phyloP scores from a whole-genome alignment of 2,888 invertebrate species.

The Pristionchus entomophagus region DNA sequence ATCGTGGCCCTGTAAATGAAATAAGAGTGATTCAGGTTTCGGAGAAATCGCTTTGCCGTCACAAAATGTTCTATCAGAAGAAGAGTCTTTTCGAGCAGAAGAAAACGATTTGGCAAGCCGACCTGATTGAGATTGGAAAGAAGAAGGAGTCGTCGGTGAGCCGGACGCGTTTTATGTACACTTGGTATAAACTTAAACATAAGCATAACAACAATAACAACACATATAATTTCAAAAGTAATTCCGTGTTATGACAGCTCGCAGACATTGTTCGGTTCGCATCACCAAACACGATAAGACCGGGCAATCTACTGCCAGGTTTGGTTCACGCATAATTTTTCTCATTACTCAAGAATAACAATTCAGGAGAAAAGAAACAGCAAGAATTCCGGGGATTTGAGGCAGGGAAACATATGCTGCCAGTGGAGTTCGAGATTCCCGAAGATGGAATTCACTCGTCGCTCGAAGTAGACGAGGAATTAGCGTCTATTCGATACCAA shows the following conservation, averaged over 20 bases:
- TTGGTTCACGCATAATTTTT: neutral
- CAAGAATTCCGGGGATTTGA: conserved; percentile 21
- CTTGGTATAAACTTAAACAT: no score
- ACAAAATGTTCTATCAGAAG: neutral
- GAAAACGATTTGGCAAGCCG: neutral
- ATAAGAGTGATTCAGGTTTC: neutral
- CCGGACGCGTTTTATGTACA: no score
- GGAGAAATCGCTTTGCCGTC: neutral
- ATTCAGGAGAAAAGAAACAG: neutral
- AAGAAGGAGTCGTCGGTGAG: conserved; percentile 12
- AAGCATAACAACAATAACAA: no score
- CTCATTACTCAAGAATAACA: neutral
- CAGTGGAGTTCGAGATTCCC: neutral
- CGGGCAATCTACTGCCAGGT: neutral
- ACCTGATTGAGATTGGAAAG: neutral
- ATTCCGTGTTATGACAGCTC: conserved; percentile 2
- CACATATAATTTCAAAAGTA: neutral
- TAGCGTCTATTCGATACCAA: conserved; percentile 20
- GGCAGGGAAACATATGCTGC: neutral
- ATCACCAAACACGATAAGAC: neutral
- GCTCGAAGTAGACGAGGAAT: neutral
- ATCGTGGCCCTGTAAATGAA: neutral
- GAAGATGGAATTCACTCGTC: conserved; percentile 19
- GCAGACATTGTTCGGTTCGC: conserved; percentile 24
- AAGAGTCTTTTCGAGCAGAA: neutral